Evolutionary conservation across 1,140 invertebrate genomes (phyloP), one percentile per base, ranked within the genome.

Genomic region (Helicoverpa zea): DNA sequence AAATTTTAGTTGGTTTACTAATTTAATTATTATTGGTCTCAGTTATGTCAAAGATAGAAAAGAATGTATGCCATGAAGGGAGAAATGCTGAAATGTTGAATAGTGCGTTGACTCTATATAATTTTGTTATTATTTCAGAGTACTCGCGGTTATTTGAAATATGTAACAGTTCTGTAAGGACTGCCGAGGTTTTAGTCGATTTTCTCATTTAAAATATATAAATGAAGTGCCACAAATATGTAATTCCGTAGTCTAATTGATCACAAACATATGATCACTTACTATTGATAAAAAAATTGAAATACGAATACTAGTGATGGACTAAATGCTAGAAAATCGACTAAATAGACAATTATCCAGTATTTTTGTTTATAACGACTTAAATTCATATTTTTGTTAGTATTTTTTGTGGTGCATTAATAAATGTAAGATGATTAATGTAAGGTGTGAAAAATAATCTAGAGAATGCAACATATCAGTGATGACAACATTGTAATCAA

Each of bases 41-140:
- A 92, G 81, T 88, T 85, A 91, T 90, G 91, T 92, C 91, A 93
- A 93, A 93, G 91, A 92, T 85, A 86, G 84, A 88, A 89, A 87
- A 86, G 88, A 89, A 87, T 87, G 49, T 74, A 64, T 82, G 49
- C 59, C 58, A 64, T 77, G 23, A 16, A 54, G 23, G 0, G 23
- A 51, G 61, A 18, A 16, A 66, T 16, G 49, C n/a, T 30, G 61
- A 43, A 51, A 49, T 56, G 49, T 72, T 35, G 35, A 51, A 74
- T 73, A 77, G 58, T 66, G 77, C 79, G 80, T 84, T 81, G 58
- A 81, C 75, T 86, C 80, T 59, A 72, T 81, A 56, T 81, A 80
- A 70, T 75, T 76, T 76, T 77, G 52, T 52, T 79, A 49, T 63
- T 58, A 63, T 49, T 52, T 78, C 12, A 61, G 51, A 64, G 61